Percentiles rank a stretch among this genome's conserved stretches.
Conservation (phyloP, 2,113 vertebrate genomes). For the Panthera uncia region DNA sequence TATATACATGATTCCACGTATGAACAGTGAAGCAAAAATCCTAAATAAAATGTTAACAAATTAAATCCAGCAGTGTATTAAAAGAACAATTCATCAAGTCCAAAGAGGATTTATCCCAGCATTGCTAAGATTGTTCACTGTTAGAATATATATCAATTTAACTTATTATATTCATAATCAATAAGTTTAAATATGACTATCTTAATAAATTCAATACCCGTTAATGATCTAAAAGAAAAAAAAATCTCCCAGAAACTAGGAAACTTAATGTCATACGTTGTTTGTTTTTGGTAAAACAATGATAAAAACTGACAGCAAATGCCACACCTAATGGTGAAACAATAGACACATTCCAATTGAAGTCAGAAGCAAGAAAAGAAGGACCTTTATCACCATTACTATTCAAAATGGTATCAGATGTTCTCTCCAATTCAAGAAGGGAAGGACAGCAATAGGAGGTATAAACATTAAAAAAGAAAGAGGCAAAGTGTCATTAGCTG, state of each 20-base stretch:
- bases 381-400: neutral
- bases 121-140: neutral
- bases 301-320: neutral
- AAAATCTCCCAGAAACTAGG: neutral
- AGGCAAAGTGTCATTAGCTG: conserved; percentile 55
- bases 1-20: neutral
- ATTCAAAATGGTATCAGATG: neutral
- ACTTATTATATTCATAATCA: conserved; percentile 32
- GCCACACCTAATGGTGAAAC: neutral
- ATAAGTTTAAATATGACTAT: neutral
- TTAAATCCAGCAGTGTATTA: conserved; percentile 4
- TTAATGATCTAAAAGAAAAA: conserved; percentile 38
- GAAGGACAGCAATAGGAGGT: neutral
- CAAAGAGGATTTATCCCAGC: conserved; percentile 5
- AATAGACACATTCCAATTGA: neutral
- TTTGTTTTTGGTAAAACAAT: conserved; percentile 28
- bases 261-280: neutral
- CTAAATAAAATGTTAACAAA: conserved; percentile 42
- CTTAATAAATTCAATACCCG: conserved; percentile 33
- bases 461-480: conserved; percentile 5
- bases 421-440: neutral
- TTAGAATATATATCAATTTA: neutral
- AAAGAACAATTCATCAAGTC: conserved; percentile 1
- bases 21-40: conserved; percentile 18
- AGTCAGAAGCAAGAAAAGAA: conserved; percentile 1